These are phyloP conservation scores for Larimichthys polyactis DNA, from an alignment of 2,113 vertebrate species.

Conservation along the genomic window DNA sequence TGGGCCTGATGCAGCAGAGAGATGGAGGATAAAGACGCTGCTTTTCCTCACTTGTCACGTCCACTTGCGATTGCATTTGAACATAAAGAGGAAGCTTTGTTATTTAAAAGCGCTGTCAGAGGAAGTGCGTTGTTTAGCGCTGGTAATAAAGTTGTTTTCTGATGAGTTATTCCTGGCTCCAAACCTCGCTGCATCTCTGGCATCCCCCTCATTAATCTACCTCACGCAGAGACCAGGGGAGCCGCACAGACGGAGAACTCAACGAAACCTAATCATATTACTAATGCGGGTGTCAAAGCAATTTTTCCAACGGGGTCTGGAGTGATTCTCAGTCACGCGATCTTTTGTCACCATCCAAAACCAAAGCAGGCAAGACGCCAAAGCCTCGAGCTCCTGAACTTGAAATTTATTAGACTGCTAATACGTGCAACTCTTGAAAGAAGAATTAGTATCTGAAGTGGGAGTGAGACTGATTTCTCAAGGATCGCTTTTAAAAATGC, in stretches of 20 bases:
- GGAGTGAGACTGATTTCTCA: constrained; percentile 37
- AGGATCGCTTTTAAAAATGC: constrained; percentile 15
- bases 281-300: constrained; percentile 56
- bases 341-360: constrained; percentile 42
- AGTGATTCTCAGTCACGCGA: constrained; percentile 38
- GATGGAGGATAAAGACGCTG: constrained; percentile 2
- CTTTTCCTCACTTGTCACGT: neutral
- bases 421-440: constrained; percentile 32
- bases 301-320: constrained; percentile 37
- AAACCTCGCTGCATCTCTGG: constrained; percentile 6
- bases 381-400: constrained; percentile 32
- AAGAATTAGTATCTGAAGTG: constrained; percentile 37
- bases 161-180: constrained; percentile 10
- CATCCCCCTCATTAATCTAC: constrained; percentile 46
- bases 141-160: constrained; percentile 23
- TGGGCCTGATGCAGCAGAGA: constrained; percentile 18
- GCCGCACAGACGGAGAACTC: constrained; percentile 18
- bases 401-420: constrained; percentile 59
- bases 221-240: constrained; percentile 52
- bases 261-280: constrained; percentile 50
- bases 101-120: neutral
- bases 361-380: constrained; percentile 37
- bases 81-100: neutral
- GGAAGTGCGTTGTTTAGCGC: neutral
- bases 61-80: constrained; percentile 8